These are phyloP conservation scores for Chironomus tentans DNA, from an alignment of 2,888 invertebrate genomes.

Conservation along the genomic window DNA sequence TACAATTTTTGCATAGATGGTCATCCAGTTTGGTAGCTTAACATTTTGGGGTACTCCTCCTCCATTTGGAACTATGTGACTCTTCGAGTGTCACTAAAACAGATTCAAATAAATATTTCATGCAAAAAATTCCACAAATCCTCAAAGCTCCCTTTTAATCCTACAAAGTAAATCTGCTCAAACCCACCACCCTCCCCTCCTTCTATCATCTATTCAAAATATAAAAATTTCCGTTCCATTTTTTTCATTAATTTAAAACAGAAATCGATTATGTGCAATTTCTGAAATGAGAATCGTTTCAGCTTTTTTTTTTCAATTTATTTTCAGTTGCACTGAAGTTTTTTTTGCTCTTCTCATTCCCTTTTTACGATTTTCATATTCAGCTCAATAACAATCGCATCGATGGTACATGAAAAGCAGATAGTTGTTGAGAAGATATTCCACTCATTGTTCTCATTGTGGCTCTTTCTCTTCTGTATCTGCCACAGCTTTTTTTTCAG, in stretches of 20 bases:
- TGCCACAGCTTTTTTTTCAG: neutral
- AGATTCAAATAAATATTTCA: no score
- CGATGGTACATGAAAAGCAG: neutral
- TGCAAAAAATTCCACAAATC: no score
- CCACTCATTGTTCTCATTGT: neutral
- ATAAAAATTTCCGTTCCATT: no score
- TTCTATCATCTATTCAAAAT: neutral
- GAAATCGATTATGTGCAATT: conserved; percentile 25
- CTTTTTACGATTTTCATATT: neutral
- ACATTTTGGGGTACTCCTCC: no score
- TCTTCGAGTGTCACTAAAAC: no score
- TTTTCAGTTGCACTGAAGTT: neutral
- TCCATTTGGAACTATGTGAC: no score
- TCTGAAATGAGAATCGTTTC: neutral
- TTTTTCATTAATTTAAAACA: conserved; percentile 17
- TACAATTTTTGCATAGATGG: no score
- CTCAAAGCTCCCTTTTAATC: no score
- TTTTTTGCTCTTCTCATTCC: no score
- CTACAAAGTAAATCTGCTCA: no score
- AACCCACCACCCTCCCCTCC: no score
- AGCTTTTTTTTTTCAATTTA: neutral
- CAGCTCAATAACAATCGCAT: neutral
- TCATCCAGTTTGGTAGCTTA: no score
- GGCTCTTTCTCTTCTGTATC: neutral
- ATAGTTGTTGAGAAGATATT: neutral